Conservation (phyloP, 2,113 vertebrate species). For the Sylvia atricapilla region DNA sequence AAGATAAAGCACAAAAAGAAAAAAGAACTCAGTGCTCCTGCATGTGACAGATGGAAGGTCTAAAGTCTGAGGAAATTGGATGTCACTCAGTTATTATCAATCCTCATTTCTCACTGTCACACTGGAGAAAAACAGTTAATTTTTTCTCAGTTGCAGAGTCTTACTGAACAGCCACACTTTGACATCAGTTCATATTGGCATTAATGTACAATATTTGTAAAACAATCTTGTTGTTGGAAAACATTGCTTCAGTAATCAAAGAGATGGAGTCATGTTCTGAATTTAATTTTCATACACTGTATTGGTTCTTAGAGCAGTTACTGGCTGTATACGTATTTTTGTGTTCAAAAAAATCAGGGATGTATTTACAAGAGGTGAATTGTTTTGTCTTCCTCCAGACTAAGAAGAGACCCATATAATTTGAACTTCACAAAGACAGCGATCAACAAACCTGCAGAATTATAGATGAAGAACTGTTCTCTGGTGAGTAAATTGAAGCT, state of each 20-base stretch:
- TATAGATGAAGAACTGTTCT: not conserved
- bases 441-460: not conserved
- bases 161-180: not conserved
- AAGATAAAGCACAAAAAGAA: not conserved
- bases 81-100: not conserved
- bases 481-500: not conserved
- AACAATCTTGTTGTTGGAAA: not conserved
- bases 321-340: not conserved
- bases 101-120: not conserved
- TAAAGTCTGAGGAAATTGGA: not conserved
- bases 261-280: not conserved
- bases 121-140: not conserved
- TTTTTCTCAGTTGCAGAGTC: not conserved
- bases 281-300: not conserved
- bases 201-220: not conserved
- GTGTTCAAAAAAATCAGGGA: not conserved
- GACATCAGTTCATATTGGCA: not conserved
- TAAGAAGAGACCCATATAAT: not conserved
- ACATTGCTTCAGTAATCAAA: not conserved
- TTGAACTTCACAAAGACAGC: not conserved
- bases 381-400: not conserved
- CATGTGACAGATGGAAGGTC: not conserved
- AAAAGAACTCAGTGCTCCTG: accelerated
- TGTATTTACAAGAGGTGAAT: not conserved
- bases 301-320: not conserved